A percentile compares a stretch with the other conserved stretches of the same genome.
Evolutionary conservation across 2,797 vertebrate species (phyloP).

Genomic region (Enteromius treurensis): DNA sequence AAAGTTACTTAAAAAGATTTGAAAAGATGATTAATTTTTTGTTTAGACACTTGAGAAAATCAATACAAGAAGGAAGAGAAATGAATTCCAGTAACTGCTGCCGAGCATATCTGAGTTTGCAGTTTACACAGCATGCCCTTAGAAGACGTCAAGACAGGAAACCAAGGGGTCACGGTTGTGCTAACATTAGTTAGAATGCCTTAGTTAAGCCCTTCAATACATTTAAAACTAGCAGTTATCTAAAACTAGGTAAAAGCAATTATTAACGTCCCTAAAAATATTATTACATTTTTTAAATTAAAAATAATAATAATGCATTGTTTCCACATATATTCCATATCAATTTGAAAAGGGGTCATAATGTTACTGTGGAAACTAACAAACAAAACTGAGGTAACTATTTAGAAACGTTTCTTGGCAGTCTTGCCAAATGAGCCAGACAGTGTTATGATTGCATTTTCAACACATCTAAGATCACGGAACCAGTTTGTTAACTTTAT

Average conservation of each 20-base stretch:
- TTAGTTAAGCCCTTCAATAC: background rate
- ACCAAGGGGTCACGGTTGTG: background rate
- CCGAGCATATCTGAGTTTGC: conserved; percentile 4
- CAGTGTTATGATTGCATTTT: background rate
- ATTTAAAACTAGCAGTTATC: background rate
- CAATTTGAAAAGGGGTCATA: background rate
- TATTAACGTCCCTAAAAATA: no score
- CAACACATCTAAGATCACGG: background rate
- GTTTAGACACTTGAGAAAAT: conserved; percentile 68
- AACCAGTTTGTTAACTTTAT: background rate
- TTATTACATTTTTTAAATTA: no score
- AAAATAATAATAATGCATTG: no score
- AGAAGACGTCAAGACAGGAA: background rate
- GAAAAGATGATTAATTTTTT: conserved; percentile 65
- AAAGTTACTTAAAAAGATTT: conserved; percentile 48
- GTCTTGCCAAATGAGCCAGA: background rate
- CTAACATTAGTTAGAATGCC: background rate
- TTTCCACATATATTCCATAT: background rate
- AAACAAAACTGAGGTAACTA: no score
- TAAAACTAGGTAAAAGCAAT: background rate
- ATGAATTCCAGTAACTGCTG: conserved; percentile 73
- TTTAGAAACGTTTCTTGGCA: background rate
- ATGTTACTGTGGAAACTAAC: background rate
- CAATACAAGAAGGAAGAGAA: conserved; percentile 67
- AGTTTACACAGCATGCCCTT: conserved; percentile 31